Evolutionary conservation across 2,888 invertebrate species (phyloP).

Genomic region (Electrophaes corylata): DNA sequence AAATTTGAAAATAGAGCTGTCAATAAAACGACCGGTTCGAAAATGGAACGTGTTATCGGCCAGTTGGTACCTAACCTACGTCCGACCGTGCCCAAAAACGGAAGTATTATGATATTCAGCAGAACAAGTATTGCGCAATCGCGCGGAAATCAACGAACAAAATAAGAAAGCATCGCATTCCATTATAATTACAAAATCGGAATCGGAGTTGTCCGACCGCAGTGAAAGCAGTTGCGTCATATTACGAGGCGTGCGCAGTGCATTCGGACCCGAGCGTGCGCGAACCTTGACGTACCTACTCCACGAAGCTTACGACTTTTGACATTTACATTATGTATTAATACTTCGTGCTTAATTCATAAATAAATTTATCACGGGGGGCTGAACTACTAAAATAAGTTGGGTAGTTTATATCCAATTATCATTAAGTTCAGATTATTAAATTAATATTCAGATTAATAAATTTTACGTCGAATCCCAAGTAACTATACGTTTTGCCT

Average conservation of each 20-base stretch:
- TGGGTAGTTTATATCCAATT: too few species aligned
- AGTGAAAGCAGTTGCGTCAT: constrained; percentile 74
- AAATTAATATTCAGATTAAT: too few species aligned
- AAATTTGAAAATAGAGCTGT: constrained; percentile 11
- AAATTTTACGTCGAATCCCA: too few species aligned
- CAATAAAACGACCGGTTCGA: constrained; percentile 6
- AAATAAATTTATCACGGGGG: too few species aligned
- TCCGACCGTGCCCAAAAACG: constrained; percentile 53
- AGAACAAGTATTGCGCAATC: constrained; percentile 58
- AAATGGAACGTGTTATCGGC: constrained; percentile 6
- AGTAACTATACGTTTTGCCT: too few species aligned
- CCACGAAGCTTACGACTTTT: constrained; percentile 26
- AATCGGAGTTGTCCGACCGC: constrained; percentile 49
- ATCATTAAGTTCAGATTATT: too few species aligned
- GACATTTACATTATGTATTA: constrained; percentile 15
- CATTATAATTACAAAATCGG: constrained; percentile 74
- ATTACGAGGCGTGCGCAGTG: constrained; percentile 11
- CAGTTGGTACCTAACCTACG: constrained; percentile 6
- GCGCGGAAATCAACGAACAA: constrained; percentile 64
- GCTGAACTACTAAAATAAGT: too few species aligned
- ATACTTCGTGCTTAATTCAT: neutral
- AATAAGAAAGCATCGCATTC: constrained; percentile 78
- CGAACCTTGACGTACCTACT: constrained; percentile 17
- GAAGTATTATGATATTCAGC: constrained; percentile 62
- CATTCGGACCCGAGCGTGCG: constrained; percentile 21